Evolutionary conservation across 2,888 invertebrate species (phyloP), one percentile per base, ranked within the genome.

Genomic region (Acanthosepion lycidas): DNA sequence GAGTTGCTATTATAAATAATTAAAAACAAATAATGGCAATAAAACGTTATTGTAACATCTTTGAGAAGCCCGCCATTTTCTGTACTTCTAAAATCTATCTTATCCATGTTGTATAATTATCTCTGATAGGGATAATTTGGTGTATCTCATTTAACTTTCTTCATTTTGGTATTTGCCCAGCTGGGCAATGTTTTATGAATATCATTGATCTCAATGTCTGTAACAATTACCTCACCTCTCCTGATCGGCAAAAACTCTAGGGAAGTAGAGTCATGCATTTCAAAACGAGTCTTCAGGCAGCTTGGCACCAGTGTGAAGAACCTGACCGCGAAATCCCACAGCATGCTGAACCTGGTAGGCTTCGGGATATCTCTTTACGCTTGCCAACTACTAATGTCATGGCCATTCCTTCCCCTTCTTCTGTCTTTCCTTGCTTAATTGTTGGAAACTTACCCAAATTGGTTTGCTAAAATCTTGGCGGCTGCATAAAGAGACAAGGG

Each of bases 311-410:
- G n/a, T 33, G 78, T 33, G 78, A 78, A 78, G n/a, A 78, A 78
- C 78, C n/a, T n/a, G 78, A 33, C 78, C n/a, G 12, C 9, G 15
- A 78, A 78, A 78, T 78, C 78, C 78, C 78, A 78, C 78, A 78
- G 78, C 78, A n/a, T 33, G 78, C 78, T 78, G 15, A 78, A 78
- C 78, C 78, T 78, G n/a, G 78, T 9, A 78, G 9, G n/a, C 78
- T 78, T n/a, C 78, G 78, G 78, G 78, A 78, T 78, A 78, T 78
- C 78, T n/a, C 78, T 78, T 33, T 78, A 33, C 33, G 78, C 12
- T 78, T 78, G 78, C 78, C 78, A 78, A 78, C n/a, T 78, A 78
- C 78, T 78, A 78, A 78, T 78, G 78, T 78, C 78, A 78, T n/a
- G 78, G 78, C 78, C 33, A 15, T n/a, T 78, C 33, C n/a, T 78